Conservation (phyloP, 92 coral and sea anemone species). For the Heteractis magnifica region DNA sequence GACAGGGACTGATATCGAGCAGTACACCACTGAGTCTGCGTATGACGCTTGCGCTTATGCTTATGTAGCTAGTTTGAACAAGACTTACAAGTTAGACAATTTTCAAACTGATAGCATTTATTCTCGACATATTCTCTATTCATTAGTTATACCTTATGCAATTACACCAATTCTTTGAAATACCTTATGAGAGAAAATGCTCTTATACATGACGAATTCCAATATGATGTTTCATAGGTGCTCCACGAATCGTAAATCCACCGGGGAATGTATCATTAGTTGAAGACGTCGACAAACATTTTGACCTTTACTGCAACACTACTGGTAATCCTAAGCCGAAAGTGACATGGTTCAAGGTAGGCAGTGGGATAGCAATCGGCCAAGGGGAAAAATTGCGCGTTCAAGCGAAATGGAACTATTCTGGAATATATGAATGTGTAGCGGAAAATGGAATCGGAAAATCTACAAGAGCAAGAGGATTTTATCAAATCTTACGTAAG, state of each 20-base stretch:
- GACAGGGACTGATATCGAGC: neutral
- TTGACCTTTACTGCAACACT: conserved; percentile 55
- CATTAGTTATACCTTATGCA: no score
- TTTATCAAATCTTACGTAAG: conserved; percentile 63
- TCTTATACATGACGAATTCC: neutral
- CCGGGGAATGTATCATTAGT: conserved; percentile 40
- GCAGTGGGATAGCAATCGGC: neutral
- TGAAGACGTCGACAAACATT: conserved; percentile 24
- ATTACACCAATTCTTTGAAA: no score
- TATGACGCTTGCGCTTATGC: no score
- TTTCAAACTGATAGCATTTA: no score
- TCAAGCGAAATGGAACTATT: neutral
- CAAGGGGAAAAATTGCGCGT: neutral
- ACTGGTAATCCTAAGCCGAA: conserved; percentile 56
- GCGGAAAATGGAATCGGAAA: conserved; percentile 73
- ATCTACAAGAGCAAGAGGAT: conserved; percentile 31
- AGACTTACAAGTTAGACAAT: no score
- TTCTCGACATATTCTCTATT: no score
- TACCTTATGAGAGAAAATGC: no score
- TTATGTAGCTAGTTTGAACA: no score
- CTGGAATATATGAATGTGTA: conserved; percentile 64
- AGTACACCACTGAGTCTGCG: no score
- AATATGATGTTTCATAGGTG: conserved; percentile 4
- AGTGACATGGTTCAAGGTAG: conserved; percentile 29
- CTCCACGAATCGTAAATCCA: conserved; percentile 29